These are phyloP conservation scores for Planococcus citri DNA, from an alignment of 1,140 invertebrate species.

Conservation along the genomic window DNA sequence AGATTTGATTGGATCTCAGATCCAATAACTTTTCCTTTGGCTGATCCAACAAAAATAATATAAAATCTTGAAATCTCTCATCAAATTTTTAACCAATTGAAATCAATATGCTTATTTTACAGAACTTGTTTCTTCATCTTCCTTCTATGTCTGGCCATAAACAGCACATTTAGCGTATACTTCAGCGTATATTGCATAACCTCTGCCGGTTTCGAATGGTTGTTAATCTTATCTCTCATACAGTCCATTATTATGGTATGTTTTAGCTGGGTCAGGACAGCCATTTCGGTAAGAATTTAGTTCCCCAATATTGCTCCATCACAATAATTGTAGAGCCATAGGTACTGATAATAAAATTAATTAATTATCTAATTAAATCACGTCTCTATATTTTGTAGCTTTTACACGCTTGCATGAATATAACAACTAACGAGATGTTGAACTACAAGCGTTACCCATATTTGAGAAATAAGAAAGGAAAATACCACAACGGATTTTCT, in stretches of 20 bases:
- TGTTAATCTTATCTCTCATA: slow-evolving; percentile 64
- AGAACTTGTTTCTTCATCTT: slow-evolving; percentile 86
- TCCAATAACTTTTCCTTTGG: too few species aligned
- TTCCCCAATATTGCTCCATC: too few species aligned
- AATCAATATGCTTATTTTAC: slow-evolving; percentile 30
- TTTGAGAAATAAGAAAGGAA: slow-evolving; percentile 68
- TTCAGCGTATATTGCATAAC: slow-evolving; percentile 76
- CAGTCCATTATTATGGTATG: slow-evolving; percentile 73
- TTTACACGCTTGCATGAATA: slow-evolving; percentile 73
- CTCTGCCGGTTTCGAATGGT: slow-evolving; percentile 67
- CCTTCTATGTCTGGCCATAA: slow-evolving; percentile 69
- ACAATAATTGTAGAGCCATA: background rate
- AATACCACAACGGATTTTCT: slow-evolving; percentile 79
- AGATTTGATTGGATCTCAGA: slow-evolving; percentile 12
- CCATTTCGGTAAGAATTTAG: slow-evolving; percentile 61
- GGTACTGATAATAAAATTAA: background rate
- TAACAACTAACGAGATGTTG: slow-evolving; percentile 89
- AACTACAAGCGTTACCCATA: slow-evolving; percentile 85
- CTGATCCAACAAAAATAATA: background rate
- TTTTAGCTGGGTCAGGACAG: slow-evolving; percentile 72
- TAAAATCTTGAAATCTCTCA: too few species aligned
- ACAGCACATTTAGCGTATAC: slow-evolving; percentile 74
- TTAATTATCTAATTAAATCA: background rate
- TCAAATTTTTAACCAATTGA: background rate
- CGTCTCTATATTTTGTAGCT: slow-evolving; percentile 44